phyloP scores from a whole-genome alignment of 2,113 vertebrate species.

The Corydoras maculifer region DNA sequence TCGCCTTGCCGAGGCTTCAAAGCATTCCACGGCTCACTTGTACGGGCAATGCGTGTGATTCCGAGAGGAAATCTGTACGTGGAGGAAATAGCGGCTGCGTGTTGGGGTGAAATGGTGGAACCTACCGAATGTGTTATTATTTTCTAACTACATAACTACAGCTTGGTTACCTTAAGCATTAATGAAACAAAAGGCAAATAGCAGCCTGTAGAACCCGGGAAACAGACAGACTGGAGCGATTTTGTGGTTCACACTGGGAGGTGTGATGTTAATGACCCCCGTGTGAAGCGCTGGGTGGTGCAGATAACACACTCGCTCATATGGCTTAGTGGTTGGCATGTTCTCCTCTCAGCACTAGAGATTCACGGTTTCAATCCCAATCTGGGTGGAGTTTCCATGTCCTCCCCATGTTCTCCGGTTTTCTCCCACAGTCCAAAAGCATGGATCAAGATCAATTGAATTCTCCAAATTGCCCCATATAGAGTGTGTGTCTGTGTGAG shows the following conservation, averaged over 20 bases:
- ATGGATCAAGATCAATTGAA: too few species aligned
- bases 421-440: too few species aligned
- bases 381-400: too few species aligned
- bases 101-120: not conserved
- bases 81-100: not conserved
- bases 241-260: not conserved
- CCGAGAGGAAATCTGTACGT: constrained; percentile 8
- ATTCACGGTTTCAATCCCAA: too few species aligned
- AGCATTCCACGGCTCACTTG: constrained; percentile 26
- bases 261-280: not conserved
- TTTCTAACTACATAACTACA: not conserved
- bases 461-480: too few species aligned
- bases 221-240: constrained; percentile 3
- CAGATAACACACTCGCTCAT: too few species aligned
- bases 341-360: too few species aligned
- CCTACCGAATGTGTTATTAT: not conserved
- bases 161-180: not conserved
- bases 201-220: not conserved
- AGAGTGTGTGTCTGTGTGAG: too few species aligned
- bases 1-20: constrained; percentile 33
- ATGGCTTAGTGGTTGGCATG: too few species aligned
- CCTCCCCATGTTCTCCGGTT: too few species aligned
- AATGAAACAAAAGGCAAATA: not conserved
- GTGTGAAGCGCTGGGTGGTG: too few species aligned
- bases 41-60: constrained; percentile 26